Evolutionary conservation across 1,140 invertebrate species (phyloP).

Genomic region (Drosophila kanapiae): DNA sequence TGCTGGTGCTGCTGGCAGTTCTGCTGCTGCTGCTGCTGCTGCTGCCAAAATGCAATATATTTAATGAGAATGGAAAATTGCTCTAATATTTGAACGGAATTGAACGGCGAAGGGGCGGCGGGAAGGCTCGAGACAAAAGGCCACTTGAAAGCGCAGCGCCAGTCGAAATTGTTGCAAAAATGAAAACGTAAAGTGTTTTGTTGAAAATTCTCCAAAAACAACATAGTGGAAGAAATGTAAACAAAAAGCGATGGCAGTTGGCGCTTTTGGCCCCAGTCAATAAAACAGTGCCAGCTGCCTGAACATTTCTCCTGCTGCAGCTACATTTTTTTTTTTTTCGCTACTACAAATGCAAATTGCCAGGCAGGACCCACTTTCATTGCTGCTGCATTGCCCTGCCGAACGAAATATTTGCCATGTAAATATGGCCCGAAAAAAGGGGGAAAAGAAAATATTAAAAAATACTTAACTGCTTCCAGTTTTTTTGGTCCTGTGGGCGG

Average conservation of each 20-base stretch:
- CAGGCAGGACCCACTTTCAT: conserved; percentile 21
- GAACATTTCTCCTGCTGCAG: conserved; percentile 14
- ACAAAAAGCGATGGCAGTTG: conserved; percentile 61
- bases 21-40: neutral
- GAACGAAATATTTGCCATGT: conserved; percentile 76
- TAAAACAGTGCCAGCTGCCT: conserved; percentile 72
- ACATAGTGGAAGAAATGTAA: conserved; percentile 62
- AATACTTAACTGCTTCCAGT: conserved; percentile 23
- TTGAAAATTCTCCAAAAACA: conserved; percentile 83
- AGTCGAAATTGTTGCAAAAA: conserved; percentile 69
- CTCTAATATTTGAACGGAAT: conserved; percentile 54
- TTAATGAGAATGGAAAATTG: conserved; percentile 57
- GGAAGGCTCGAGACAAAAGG: conserved; percentile 41
- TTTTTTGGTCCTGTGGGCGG: neutral
- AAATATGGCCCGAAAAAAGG: conserved; percentile 58
- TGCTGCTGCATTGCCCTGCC: conserved; percentile 24
- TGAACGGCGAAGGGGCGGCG: conserved; percentile 25
- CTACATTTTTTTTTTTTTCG: neutral
- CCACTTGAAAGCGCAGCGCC: conserved; percentile 72
- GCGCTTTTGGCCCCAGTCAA: conserved; percentile 61
- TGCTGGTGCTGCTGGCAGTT: conserved; percentile 24
- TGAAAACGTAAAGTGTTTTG: conserved; percentile 80
- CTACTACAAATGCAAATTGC: conserved; percentile 62
- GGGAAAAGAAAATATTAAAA: neutral
- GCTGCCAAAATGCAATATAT: conserved; percentile 44